Evolutionary conservation across 2,888 invertebrate genomes (phyloP), one percentile per base, ranked within the genome.

Genomic region (Drosophila melanosoma): DNA sequence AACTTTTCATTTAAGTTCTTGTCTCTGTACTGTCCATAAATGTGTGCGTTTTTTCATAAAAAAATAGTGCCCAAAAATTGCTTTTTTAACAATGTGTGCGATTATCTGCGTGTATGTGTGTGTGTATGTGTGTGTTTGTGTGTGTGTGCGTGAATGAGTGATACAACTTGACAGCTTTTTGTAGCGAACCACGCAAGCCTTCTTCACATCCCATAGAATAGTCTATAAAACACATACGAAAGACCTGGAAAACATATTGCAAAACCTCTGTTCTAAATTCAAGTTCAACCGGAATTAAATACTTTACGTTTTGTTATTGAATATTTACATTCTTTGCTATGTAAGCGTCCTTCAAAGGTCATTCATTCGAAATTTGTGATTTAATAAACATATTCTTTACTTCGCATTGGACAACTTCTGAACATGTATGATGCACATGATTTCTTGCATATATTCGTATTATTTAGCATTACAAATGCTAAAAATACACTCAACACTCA

Each of bases 11-110:
- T 73, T 60, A 54, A 52, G 76, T 74, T 57, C 63, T 69, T 74
- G 74, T 74, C 76, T 49, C 51, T 75, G 74, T 74, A 29, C 59
- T 42, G 74, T 74, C 69, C 53, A 40, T 35, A 59, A 11, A 48
- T 68, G 33, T 33, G 29, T 65, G 66, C 35, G 66, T 38, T 49
- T 68, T 45, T 52, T 38, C 36, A 36, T 51, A 15, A 11, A 38
- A 20, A 38, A 45, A 15, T 45, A 38, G 40, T 57, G 26, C 17
- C n/a, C 54, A 54, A 54, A 23, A 36, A 23, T 15, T 54, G 36
- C 33, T 23, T 45, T 29, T 29, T 23, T 45, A 45, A 45, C 45
- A 45, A 45, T 45, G 45, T 45, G 1, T 45, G 23, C 15, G 45
- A 8, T 8, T 40, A 40, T 42, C 29, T 57, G 36, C 33, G n/a